These are phyloP conservation scores for Neomonachus schauinslandi DNA, from an alignment of 2,113 vertebrate species.

Conservation along the genomic window DNA sequence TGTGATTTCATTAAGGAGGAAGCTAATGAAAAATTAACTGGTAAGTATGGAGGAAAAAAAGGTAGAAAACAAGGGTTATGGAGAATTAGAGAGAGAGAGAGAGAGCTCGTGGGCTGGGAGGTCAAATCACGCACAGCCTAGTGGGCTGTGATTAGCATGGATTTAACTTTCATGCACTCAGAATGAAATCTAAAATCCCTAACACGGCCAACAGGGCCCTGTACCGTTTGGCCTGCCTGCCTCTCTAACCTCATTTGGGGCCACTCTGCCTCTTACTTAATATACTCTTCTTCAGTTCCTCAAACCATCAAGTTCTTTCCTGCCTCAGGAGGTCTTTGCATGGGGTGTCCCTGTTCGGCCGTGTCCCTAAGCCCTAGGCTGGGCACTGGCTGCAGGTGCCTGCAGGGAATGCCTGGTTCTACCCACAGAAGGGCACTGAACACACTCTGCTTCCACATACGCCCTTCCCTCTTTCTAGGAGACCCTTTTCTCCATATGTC, in stretches of 20 bases:
- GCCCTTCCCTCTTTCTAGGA: neutral
- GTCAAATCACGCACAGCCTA: neutral
- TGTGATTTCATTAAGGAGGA: neutral
- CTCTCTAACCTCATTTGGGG: neutral
- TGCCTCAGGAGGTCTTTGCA: neutral
- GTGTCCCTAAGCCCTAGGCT: neutral
- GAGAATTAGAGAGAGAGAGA: neutral
- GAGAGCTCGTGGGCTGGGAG: neutral
- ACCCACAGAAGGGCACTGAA: neutral
- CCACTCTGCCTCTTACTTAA: neutral
- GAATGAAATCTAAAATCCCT: neutral
- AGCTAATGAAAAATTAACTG: neutral
- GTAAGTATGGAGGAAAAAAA: neutral
- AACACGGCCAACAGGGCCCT: fast-evolving
- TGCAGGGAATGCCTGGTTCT: neutral
- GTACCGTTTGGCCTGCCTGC: neutral
- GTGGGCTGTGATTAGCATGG: neutral
- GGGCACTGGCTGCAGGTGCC: neutral
- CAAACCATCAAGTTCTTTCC: neutral
- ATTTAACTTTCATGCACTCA: neutral
- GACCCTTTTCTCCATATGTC: neutral
- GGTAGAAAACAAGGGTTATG: neutral
- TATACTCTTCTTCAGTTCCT: neutral
- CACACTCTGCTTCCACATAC: fast-evolving
- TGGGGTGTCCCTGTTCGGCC: neutral